Percentiles rank a stretch among this genome's conserved stretches.
Conservation (phyloP, 2,113 vertebrate genomes). For the Pipa parva region DNA sequence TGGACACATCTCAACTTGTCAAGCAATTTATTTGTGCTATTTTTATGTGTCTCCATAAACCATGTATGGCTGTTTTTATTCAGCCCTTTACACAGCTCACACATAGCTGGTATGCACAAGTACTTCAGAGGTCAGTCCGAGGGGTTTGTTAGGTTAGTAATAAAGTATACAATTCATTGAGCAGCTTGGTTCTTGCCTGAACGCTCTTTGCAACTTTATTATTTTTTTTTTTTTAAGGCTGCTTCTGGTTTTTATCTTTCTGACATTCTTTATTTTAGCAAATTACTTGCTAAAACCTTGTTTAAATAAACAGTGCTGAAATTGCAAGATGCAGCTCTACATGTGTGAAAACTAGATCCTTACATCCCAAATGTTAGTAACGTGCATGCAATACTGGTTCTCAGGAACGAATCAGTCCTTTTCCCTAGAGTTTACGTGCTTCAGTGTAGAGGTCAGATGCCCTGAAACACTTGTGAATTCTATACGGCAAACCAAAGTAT, state of each 20-base stretch:
- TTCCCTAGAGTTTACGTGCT: slow-evolving; percentile 1
- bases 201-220: slow-evolving; percentile 18
- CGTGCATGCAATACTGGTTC: slow-evolving; percentile 13
- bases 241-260: slow-evolving; percentile 36
- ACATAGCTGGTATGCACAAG: slow-evolving; percentile 34
- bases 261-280: slow-evolving; percentile 44
- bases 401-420: slow-evolving; percentile 13
- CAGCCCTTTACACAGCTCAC: slow-evolving; percentile 19
- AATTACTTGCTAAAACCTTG: slow-evolving; percentile 42
- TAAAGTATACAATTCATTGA: slow-evolving; percentile 41
- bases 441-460: too few species aligned
- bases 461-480: too few species aligned
- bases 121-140: slow-evolving; percentile 28
- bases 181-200: slow-evolving; percentile 20
- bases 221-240: neutral
- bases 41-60: slow-evolving; percentile 35
- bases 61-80: slow-evolving; percentile 32
- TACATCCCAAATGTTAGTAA: slow-evolving; percentile 17
- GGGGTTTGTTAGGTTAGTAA: slow-evolving; percentile 37
- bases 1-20: slow-evolving; percentile 13
- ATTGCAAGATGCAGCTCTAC: slow-evolving; percentile 32
- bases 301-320: slow-evolving; percentile 38
- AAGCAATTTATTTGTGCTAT: slow-evolving; percentile 18
- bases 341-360: slow-evolving; percentile 34
- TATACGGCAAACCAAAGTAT: too few species aligned